Base-by-base conservation (phyloP, 92 coral and sea anemone species). In the Siderastrea siderea region DNA sequence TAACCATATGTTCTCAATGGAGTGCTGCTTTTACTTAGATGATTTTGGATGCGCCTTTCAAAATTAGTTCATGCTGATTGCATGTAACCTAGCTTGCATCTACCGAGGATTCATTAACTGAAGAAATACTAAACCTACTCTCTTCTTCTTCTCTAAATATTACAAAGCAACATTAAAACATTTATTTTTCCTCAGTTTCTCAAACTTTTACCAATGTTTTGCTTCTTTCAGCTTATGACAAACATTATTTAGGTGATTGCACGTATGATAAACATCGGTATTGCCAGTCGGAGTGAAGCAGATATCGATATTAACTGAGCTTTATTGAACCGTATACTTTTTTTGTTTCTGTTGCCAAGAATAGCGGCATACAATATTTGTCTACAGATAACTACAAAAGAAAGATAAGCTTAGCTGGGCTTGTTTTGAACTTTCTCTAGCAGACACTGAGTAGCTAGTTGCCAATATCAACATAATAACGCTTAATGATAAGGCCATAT, bases 371-470 rank as follows among this genome's bases (percentile, higher is more conserved):
- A 71, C 8, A 55, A 82, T 82, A 82, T 69, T 58, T 7, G 19
- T 55, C 67, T 19, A 26, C 44, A 82, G 78, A 58, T 17, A 43
- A 44, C 62, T 5, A 68, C 10, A 47, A 44, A 47, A 68, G 11
- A 38, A 19, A 7, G 86, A 82, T 46, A 70, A 71, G 10, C 52
- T 6, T 15, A 55, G 47, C 5, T n/a, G 19, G 68, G 47, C 51
- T 65, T 81, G 78, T 81, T 69, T 68, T 63, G 61, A 49, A 48
- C 11, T 74, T 65, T 5, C 70, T 65, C 2, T 19, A 19, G 84
- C 6, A n/a, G 66, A 68, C 51, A 68, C 52, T 9, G 10, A n/a
- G 43, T 60, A 3, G 38, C 7, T 43, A 50, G 50, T 65, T 65
- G 60, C 73, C 84, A 79, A 64, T 65, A 65, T 65, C 45, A 47